A percentile compares a stretch with the other conserved stretches of the same genome.
These are phyloP conservation scores for Echinometra lucunter DNA, from an alignment of 53 echinoderm and acorn worm species.

Conservation along the genomic window DNA sequence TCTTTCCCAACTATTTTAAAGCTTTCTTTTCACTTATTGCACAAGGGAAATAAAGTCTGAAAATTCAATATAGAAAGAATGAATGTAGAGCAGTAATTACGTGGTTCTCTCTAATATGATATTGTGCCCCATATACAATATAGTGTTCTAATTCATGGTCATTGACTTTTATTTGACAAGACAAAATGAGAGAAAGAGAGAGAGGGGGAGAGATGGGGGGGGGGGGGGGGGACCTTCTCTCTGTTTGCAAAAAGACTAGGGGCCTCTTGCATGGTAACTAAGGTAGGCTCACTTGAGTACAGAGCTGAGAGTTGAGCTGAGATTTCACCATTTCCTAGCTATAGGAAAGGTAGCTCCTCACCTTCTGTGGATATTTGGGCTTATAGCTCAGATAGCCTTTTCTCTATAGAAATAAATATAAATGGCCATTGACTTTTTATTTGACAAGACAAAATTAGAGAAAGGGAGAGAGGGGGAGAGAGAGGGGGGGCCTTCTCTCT, in stretches of 20 bases:
- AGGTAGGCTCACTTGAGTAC: too few species aligned
- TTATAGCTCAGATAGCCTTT: too few species aligned
- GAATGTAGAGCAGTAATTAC: too few species aligned
- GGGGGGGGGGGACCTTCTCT: background rate
- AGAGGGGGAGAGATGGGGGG: background rate
- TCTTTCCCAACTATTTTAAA: background rate
- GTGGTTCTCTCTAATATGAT: too few species aligned
- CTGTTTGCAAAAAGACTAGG: too few species aligned
- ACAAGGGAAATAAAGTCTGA: background rate
- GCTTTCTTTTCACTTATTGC: background rate
- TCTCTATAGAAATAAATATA: background rate
- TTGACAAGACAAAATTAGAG: background rate
- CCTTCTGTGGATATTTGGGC: background rate
- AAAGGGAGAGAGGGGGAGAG: background rate
- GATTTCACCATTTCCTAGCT: too few species aligned
- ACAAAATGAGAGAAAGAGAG: background rate
- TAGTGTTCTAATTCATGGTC: background rate
- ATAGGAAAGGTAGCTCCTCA: background rate
- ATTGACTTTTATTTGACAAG: background rate
- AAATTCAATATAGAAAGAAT: background rate
- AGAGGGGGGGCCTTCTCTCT: background rate
- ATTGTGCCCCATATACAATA: background rate
- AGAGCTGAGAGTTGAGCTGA: too few species aligned
- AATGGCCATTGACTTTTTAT: background rate
- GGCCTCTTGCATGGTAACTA: too few species aligned